phyloP scores from a whole-genome alignment of 2,888 invertebrate species.

The Zygogramma bicolorata region DNA sequence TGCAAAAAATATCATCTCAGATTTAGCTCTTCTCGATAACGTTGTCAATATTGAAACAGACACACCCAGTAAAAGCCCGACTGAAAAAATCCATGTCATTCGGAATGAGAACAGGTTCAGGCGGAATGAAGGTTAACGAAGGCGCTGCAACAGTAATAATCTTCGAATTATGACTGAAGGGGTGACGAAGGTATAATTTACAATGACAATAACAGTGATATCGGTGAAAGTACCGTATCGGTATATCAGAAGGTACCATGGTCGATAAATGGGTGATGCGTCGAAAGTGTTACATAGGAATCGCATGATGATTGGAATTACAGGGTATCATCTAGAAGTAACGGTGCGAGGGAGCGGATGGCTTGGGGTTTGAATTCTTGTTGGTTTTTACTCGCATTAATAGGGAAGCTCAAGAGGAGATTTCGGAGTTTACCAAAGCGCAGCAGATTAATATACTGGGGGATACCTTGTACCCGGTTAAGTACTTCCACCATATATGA shows the following conservation, averaged over 20 bases:
- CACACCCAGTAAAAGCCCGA: not conserved
- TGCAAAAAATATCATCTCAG: too few species aligned
- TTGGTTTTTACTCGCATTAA: not conserved
- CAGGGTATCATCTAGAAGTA: not conserved
- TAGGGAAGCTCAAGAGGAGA: too few species aligned
- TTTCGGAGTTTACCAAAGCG: too few species aligned
- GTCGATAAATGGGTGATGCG: not conserved
- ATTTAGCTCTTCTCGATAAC: too few species aligned
- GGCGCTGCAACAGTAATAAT: not conserved
- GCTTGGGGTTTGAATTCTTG: not conserved
- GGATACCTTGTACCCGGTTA: too few species aligned
- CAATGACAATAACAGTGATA: conserved; percentile 7
- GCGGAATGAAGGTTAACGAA: conserved; percentile 8
- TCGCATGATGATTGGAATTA: not conserved
- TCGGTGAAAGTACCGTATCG: conserved; percentile 5
- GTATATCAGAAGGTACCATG: not conserved
- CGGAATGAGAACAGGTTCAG: conserved; percentile 4
- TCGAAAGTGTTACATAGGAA: not conserved
- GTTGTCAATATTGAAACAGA: not conserved
- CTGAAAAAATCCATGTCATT: conserved; percentile 4
- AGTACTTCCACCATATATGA: too few species aligned
- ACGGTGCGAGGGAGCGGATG: not conserved
- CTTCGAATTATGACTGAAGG: conserved; percentile 9
- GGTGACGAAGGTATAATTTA: conserved; percentile 8
- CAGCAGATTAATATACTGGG: too few species aligned